A percentile compares a stretch with the other conserved stretches of the same genome.
phyloP scores from a whole-genome alignment of 2,888 invertebrate species.

The Iselma pallidipennis region DNA sequence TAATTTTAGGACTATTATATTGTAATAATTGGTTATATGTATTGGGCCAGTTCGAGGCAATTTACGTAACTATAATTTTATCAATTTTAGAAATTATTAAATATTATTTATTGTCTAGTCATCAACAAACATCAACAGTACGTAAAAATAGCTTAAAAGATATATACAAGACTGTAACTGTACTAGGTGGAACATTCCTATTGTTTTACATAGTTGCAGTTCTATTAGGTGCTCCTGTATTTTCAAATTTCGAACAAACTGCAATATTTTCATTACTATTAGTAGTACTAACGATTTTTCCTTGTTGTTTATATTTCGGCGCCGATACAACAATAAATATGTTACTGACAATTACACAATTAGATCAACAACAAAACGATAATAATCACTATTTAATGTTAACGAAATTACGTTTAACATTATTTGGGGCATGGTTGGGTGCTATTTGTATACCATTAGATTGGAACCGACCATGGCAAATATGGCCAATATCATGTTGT shows the following conservation, averaged over 20 bases:
- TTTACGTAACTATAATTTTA: constrained; percentile 3
- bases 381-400: constrained; percentile 61
- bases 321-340: constrained; percentile 61
- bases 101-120: not conserved
- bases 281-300: constrained; percentile 65
- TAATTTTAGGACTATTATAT: not conserved
- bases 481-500: constrained; percentile 75
- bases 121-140: not conserved
- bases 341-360: constrained; percentile 59
- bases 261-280: constrained; percentile 67
- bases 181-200: constrained; percentile 56
- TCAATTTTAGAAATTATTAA: constrained; percentile 4
- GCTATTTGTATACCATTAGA: constrained; percentile 86
- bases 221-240: constrained; percentile 70
- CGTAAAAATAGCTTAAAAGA: constrained; percentile 13
- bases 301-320: constrained; percentile 66
- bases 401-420: constrained; percentile 61
- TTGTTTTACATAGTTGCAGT: constrained; percentile 66
- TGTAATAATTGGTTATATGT: not conserved
- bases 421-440: constrained; percentile 83
- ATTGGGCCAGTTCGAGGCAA: not conserved
- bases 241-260: constrained; percentile 68
- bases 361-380: constrained; percentile 52
- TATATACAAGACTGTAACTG: constrained; percentile 57
- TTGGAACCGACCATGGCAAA: constrained; percentile 91